Conservation (phyloP, 2,888 invertebrate species). For the Pammene fasciana region DNA sequence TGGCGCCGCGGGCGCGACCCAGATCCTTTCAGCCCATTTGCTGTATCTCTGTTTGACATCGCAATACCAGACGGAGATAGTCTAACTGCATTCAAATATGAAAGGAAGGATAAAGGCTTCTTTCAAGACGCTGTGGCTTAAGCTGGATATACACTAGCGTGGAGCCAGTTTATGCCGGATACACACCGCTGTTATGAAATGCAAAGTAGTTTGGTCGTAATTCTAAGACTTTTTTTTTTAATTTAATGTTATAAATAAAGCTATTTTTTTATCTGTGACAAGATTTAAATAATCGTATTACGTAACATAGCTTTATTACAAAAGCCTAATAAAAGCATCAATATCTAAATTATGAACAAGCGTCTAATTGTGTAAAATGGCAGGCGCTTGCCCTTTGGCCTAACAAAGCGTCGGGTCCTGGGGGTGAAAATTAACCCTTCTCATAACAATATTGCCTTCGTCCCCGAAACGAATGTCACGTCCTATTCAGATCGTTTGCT, state of each 20-base stretch:
- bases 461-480: slow-evolving; percentile 12
- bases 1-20: slow-evolving; percentile 70
- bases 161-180: not conserved
- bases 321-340: slow-evolving; percentile 7
- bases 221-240: too few species aligned
- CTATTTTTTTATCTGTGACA: too few species aligned
- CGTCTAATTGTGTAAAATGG: slow-evolving; percentile 15
- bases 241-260: too few species aligned
- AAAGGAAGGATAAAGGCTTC: slow-evolving; percentile 30
- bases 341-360: slow-evolving; percentile 5
- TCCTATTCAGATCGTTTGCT: slow-evolving; percentile 7
- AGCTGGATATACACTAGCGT: not conserved
- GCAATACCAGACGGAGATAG: slow-evolving; percentile 66
- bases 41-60: slow-evolving; percentile 78
- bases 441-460: not conserved
- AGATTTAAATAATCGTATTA: too few species aligned
- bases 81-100: slow-evolving; percentile 43
- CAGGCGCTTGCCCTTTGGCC: slow-evolving; percentile 17
- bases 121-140: slow-evolving; percentile 19
- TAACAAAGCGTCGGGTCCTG: not conserved
- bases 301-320: not conserved
- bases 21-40: slow-evolving; percentile 77
- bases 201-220: not conserved
- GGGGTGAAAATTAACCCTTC: slow-evolving; percentile 18
- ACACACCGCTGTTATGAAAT: slow-evolving; percentile 6